A percentile compares a stretch with the other conserved stretches of the same genome.
Evolutionary conservation across 1,140 invertebrate species (phyloP).

Genomic region (Tetraneura akinire): DNA sequence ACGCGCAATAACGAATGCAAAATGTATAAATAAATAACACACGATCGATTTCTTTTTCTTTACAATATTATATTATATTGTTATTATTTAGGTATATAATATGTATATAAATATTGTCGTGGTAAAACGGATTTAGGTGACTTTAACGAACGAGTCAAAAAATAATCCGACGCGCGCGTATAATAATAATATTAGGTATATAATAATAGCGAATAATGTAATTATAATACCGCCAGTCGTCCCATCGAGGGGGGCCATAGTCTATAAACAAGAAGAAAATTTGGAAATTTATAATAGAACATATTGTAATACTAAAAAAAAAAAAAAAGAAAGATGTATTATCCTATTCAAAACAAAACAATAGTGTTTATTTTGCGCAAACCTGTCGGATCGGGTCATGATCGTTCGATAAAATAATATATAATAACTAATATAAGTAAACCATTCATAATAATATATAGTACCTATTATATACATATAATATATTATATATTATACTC

Average conservation of each 20-base stretch:
- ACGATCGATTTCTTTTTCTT: slow-evolving; percentile 14
- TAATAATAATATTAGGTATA: background rate
- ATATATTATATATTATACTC: too few relatives aligned
- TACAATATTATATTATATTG: too few relatives aligned
- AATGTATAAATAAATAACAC: background rate
- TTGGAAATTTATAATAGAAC: background rate
- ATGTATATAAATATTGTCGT: background rate
- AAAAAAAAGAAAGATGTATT: background rate
- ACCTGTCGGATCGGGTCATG: slow-evolving; percentile 29
- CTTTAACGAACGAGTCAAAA: background rate
- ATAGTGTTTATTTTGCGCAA: background rate
- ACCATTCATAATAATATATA: background rate
- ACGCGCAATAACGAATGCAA: background rate
- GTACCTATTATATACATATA: too few relatives aligned
- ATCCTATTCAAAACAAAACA: slow-evolving; percentile 10
- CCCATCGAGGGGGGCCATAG: background rate
- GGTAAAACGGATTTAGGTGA: background rate
- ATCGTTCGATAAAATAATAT: background rate
- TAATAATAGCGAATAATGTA: background rate
- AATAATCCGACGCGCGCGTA: background rate
- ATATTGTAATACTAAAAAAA: background rate
- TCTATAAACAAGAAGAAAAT: background rate
- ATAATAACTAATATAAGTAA: too few relatives aligned
- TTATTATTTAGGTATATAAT: too few relatives aligned
- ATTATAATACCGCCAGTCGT: background rate